Evolutionary conservation across 2,888 invertebrate genomes (phyloP).

Genomic region (Selenia dentaria): DNA sequence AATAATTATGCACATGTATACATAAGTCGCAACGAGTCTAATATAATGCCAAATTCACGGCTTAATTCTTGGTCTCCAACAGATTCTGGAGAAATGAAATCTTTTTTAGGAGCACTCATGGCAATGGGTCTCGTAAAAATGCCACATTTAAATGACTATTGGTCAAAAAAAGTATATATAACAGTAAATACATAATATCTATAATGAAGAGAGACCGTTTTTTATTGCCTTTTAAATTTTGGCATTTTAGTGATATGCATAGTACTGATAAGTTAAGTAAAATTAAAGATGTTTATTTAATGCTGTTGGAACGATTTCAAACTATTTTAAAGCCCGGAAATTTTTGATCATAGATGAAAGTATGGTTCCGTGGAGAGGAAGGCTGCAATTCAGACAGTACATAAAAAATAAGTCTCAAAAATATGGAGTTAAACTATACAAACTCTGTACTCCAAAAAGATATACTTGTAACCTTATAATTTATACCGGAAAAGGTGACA

Average conservation of each 20-base stretch:
- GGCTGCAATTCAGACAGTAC: constrained; percentile 21
- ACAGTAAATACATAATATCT: no score
- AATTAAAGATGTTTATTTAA: not conserved
- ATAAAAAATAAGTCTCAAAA: constrained; percentile 31
- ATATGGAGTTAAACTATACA: constrained; percentile 48
- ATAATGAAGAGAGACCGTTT: constrained; percentile 23
- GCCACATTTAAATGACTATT: constrained; percentile 16
- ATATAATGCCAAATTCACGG: no score
- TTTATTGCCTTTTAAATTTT: constrained; percentile 7
- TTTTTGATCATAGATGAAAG: constrained; percentile 5
- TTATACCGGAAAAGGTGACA: constrained; percentile 27
- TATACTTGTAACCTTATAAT: constrained; percentile 20
- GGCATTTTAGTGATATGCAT: constrained; percentile 18
- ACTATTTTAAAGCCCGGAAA: constrained; percentile 3
- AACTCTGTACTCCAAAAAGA: constrained; percentile 26
- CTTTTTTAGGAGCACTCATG: no score
- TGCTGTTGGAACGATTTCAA: constrained; percentile 4
- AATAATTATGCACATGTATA: not conserved
- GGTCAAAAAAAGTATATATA: constrained; percentile 10
- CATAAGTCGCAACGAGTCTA: not conserved
- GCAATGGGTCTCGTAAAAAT: not conserved
- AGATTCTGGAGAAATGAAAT: no score
- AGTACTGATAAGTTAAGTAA: no score
- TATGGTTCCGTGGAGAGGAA: constrained; percentile 22
- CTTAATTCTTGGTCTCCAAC: no score